A percentile compares a stretch with the other conserved stretches of the same genome.
phyloP scores from a whole-genome alignment of 2,113 vertebrate species.

The Chrysochloris asiatica region DNA sequence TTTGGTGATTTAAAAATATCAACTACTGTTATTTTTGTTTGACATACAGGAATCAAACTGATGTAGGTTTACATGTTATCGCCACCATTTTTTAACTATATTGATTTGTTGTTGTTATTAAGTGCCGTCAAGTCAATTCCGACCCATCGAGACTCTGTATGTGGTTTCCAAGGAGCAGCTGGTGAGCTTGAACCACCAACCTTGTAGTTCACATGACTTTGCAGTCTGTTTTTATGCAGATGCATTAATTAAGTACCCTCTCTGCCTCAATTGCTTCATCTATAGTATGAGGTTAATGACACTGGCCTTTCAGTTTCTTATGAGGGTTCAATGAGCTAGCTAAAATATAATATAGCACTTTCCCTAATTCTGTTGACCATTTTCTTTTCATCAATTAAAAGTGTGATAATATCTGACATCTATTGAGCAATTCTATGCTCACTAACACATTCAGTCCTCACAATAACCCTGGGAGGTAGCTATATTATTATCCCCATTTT shows the following conservation, averaged over 20 bases:
- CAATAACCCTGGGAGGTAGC: background rate
- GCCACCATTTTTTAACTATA: background rate
- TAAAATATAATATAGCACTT: background rate
- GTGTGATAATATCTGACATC: no score
- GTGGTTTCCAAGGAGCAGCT: no score
- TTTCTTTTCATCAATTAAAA: background rate
- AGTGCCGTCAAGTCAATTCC: no score
- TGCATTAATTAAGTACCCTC: background rate
- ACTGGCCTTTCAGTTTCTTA: background rate
- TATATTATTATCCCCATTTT: background rate
- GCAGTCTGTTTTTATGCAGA: no score
- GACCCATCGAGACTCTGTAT: no score
- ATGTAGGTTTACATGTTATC: background rate
- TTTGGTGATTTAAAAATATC: background rate
- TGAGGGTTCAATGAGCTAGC: background rate
- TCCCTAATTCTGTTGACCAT: background rate
- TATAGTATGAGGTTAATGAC: background rate
- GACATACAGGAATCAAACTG: background rate
- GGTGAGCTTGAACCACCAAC: no score
- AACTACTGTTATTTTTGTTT: background rate
- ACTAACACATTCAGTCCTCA: background rate
- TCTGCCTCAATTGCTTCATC: slow-evolving; percentile 1
- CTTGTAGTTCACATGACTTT: no score
- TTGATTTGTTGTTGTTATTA: no score
- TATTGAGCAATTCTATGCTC: no score